A percentile compares a stretch with the other conserved stretches of the same genome.
These are phyloP conservation scores for Lamprologus tigripictilis DNA, from an alignment of 2,113 vertebrate genomes.

Conservation along the genomic window DNA sequence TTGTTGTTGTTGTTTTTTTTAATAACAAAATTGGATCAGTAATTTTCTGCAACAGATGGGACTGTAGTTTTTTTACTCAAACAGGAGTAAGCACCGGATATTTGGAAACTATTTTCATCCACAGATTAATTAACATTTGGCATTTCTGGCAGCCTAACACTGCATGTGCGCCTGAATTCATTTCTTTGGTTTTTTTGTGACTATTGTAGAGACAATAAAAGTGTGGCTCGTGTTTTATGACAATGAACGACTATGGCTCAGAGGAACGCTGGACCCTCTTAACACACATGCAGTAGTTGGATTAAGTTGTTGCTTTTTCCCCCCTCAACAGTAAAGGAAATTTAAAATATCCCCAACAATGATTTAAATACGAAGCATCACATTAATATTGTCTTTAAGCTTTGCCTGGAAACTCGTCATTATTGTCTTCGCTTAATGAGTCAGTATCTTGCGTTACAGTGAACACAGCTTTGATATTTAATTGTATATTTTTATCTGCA, in stretches of 20 bases:
- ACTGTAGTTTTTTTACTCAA: neutral
- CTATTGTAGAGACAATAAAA: neutral
- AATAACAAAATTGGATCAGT: neutral
- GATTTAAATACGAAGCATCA: accelerated
- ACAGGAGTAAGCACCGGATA: neutral
- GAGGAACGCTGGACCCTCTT: neutral
- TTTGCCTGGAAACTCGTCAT: neutral
- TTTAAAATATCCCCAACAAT: neutral
- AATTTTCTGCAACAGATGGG: neutral
- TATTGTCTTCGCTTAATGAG: neutral
- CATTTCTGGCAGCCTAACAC: neutral
- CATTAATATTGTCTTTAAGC: neutral
- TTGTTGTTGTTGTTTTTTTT: neutral
- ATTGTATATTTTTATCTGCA: neutral
- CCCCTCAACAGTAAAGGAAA: neutral
- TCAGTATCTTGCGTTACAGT: neutral
- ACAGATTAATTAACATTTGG: neutral
- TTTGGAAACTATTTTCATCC: neutral
- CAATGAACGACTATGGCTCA: neutral
- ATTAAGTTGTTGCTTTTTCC: accelerated
- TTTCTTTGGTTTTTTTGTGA: neutral
- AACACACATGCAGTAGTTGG: neutral
- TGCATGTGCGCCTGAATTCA: neutral
- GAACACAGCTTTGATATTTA: neutral
- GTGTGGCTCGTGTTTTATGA: neutral